Evolutionary conservation across 2,888 invertebrate genomes (phyloP).

Genomic region (Athalia rosae): DNA sequence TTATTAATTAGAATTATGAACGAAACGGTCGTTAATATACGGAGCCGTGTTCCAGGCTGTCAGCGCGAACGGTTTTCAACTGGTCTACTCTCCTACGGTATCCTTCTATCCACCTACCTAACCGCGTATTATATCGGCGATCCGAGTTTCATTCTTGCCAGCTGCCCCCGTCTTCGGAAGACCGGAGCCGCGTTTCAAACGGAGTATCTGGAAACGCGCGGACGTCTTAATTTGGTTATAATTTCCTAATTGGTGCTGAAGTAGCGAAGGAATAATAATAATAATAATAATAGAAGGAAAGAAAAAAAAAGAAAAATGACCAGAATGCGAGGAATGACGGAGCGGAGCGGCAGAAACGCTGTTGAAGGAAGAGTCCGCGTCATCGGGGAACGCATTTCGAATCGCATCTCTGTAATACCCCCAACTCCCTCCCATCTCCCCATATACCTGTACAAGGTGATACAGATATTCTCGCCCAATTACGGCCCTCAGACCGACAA

Average conservation of each 20-base stretch:
- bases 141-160: constrained; percentile 6
- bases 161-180: constrained; percentile 24
- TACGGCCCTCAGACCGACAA: no score
- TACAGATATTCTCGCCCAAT: no score
- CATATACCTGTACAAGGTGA: no score
- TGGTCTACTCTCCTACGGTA: not conserved
- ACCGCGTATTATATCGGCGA: constrained; percentile 2
- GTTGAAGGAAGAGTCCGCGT: no score
- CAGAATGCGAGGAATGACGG: no score
- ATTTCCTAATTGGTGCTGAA: constrained; percentile 30
- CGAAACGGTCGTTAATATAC: constrained; percentile 11
- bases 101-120: constrained; percentile 1
- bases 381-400: no score
- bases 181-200: not conserved
- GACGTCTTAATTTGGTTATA: constrained; percentile 30
- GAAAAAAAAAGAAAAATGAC: no score
- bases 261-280: not conserved
- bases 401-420: no score
- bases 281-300: no score
- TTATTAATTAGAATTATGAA: constrained; percentile 35
- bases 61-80: constrained; percentile 24
- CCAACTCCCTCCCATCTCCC: no score
- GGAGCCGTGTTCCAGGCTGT: constrained; percentile 11
- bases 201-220: not conserved
- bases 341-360: no score